A percentile compares a stretch with the other conserved stretches of the same genome.
These are phyloP conservation scores for Nansenia antarctica DNA, from an alignment of 2,113 vertebrate species.

Conservation along the genomic window DNA sequence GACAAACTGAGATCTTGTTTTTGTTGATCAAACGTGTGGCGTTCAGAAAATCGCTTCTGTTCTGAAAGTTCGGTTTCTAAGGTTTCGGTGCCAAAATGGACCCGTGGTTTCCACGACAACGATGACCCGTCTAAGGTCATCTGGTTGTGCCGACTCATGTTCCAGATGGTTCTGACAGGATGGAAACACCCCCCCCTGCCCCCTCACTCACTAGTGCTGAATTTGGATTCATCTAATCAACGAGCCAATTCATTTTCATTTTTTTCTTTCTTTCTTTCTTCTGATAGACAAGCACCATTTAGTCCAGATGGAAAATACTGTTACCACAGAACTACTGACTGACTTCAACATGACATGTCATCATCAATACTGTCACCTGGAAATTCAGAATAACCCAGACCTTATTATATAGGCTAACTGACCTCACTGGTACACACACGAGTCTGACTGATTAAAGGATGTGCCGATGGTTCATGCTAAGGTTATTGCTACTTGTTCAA, in stretches of 20 bases:
- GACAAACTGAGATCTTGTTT: too few species aligned
- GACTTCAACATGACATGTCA: neutral
- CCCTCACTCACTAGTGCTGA: constrained; percentile 21
- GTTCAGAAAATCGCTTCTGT: too few species aligned
- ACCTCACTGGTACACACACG: constrained; percentile 21
- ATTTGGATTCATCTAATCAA: neutral
- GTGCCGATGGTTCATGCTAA: constrained; percentile 40
- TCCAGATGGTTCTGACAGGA: too few species aligned
- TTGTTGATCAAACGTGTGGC: neutral
- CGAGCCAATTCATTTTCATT: neutral
- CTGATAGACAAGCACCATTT: constrained; percentile 8
- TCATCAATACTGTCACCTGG: constrained; percentile 56
- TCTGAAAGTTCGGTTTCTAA: neutral
- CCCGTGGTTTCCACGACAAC: too few species aligned
- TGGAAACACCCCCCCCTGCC: neutral
- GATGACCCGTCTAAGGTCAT: too few species aligned
- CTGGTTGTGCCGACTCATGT: neutral
- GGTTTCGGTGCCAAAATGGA: neutral
- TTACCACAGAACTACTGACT: neutral
- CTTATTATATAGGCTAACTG: constrained; percentile 15
- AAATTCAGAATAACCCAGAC: constrained; percentile 20
- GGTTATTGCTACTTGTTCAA: constrained; percentile 59
- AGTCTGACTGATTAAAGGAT: constrained; percentile 14
- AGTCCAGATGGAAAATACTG: constrained; percentile 47
- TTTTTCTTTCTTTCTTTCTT: constrained; percentile 7